phyloP scores from a whole-genome alignment of 2,797 vertebrate species.

The Arctocebus calabarensis region DNA sequence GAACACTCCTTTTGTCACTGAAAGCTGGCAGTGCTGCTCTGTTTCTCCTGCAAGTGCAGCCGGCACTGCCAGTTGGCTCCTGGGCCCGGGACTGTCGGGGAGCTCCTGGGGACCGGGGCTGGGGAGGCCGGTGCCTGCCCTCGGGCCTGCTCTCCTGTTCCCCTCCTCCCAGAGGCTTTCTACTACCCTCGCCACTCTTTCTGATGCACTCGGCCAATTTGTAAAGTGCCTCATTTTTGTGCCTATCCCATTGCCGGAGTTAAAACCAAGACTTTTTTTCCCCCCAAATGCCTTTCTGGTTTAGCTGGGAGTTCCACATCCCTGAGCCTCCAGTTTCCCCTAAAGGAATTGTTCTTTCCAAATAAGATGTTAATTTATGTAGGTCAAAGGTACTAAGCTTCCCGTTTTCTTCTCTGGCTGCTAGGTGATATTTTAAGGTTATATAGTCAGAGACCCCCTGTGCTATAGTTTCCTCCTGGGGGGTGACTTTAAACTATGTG shows the following conservation, averaged over 20 bases:
- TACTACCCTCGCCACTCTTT: neutral
- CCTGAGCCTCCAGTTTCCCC: no score
- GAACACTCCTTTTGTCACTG: conserved; percentile 87
- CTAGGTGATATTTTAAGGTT: neutral
- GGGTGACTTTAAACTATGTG: neutral
- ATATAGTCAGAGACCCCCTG: neutral
- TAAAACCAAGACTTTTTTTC: neutral
- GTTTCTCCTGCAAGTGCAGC: conserved; percentile 77
- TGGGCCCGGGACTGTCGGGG: conserved; percentile 70
- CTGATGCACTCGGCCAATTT: fast-evolving
- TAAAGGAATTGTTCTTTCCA: neutral
- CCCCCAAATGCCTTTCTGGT: neutral
- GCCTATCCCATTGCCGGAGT: neutral
- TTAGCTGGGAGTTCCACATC: neutral
- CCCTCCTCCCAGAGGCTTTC: neutral
- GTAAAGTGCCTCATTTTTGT: neutral
- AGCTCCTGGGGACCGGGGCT: neutral
- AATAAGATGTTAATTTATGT: conserved; percentile 20
- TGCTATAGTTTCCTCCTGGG: neutral
- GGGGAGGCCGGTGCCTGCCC: fast-evolving
- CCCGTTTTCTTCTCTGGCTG: neutral
- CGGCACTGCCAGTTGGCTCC: conserved; percentile 82
- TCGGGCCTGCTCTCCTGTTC: neutral
- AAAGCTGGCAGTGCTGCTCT: conserved; percentile 82
- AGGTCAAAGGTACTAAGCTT: neutral